Evolutionary conservation across 2,113 vertebrate genomes (phyloP).

Genomic region (Mormoops blainvillei): DNA sequence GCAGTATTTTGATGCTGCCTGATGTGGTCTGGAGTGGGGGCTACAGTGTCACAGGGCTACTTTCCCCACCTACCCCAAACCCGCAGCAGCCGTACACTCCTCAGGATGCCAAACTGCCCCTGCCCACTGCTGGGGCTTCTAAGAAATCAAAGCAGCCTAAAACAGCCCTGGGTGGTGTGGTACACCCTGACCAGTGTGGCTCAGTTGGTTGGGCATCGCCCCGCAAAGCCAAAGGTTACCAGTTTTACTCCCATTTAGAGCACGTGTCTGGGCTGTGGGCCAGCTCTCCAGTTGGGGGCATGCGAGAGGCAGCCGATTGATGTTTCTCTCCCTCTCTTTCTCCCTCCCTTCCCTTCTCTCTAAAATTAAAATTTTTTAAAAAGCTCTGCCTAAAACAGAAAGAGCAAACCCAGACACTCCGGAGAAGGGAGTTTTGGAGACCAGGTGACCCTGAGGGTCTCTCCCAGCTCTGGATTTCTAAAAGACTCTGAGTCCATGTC

Average conservation of each 20-base stretch:
- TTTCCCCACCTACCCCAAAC: not conserved
- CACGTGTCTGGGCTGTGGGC: too few relatives aligned
- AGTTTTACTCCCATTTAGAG: not conserved
- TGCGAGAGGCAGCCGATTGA: too few relatives aligned
- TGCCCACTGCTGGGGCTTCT: not conserved
- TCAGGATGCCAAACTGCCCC: not conserved
- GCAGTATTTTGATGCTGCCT: not conserved
- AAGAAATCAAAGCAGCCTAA: not conserved
- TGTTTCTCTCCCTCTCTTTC: too few relatives aligned
- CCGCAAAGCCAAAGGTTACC: too few relatives aligned
- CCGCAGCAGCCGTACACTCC: not conserved
- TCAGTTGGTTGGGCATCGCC: not conserved
- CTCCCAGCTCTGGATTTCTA: not conserved
- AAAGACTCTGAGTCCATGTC: not conserved
- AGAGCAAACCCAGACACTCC: rapidly evolving
- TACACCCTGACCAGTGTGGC: too few relatives aligned
- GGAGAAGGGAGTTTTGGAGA: not conserved
- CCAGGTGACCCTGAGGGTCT: not conserved
- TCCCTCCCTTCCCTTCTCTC: too few relatives aligned
- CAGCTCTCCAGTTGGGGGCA: too few relatives aligned
- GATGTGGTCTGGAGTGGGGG: not conserved
- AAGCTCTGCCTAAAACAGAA: too few relatives aligned
- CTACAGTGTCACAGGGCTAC: rapidly evolving
- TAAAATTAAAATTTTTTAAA: not conserved
- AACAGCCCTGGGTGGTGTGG: too few relatives aligned